Conservation (phyloP, 2,888 invertebrate species). For the Abrostola tripartita region DNA sequence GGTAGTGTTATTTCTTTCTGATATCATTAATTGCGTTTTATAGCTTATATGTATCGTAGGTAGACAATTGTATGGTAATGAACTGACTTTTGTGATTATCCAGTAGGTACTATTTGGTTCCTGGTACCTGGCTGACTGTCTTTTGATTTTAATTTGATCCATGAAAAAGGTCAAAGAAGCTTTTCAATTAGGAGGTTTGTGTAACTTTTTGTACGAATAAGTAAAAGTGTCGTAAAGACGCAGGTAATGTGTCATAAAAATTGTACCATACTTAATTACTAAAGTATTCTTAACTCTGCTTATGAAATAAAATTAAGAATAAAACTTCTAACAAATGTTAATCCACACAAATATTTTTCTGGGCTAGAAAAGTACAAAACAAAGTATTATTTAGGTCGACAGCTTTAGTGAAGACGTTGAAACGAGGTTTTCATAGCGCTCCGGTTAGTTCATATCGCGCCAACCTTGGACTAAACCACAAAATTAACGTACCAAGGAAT, state of each 20-base stretch:
- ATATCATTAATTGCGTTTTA: slow-evolving; percentile 34
- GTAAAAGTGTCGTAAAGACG: too few species aligned
- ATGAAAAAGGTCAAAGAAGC: too few species aligned
- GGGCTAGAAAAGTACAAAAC: slow-evolving; percentile 32
- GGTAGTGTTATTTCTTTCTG: slow-evolving; percentile 25
- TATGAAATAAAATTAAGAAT: background rate
- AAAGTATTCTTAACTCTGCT: background rate
- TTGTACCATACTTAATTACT: background rate
- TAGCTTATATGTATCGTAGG: slow-evolving; percentile 7
- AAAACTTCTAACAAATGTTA: background rate
- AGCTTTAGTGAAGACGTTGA: slow-evolving; percentile 39
- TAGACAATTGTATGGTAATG: background rate
- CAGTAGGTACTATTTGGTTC: too few species aligned
- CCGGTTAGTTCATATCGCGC: slow-evolving; percentile 40
- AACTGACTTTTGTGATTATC: too few species aligned
- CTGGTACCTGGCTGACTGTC: too few species aligned
- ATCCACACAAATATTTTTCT: background rate
- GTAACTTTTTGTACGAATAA: too few species aligned
- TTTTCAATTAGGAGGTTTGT: too few species aligned
- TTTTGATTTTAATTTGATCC: too few species aligned
- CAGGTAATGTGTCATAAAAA: background rate
- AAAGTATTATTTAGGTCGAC: slow-evolving; percentile 46
- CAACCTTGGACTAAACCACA: slow-evolving; percentile 55
- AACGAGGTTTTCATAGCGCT: slow-evolving; percentile 37
- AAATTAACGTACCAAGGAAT: slow-evolving; percentile 50